Evolutionary conservation across 53 echinoderm and acorn worm species (phyloP), one percentile per base, ranked within the genome.

Genomic region (Apostichopus leukothele): DNA sequence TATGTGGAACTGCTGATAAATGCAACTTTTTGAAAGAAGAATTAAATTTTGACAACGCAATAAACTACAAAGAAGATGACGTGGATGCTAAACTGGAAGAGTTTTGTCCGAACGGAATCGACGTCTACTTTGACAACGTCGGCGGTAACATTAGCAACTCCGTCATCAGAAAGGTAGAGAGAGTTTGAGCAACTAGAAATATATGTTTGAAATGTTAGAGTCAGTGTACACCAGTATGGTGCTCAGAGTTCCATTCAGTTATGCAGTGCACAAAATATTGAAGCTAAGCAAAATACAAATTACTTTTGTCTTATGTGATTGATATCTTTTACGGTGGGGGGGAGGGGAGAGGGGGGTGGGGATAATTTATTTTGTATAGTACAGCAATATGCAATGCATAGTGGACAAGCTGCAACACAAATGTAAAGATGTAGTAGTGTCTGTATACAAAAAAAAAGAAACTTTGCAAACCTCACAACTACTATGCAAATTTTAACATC

Each of bases 121-220:
- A 96, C 75, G 88, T 96, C n/a, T 96, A 96, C 86, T 99, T 94
- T 90, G 99, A 99, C 73, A 98, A 99, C 75, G 99, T 96, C 22
- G 99, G 99, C n/a, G 99, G 95, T 53, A 57, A 86, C 12, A 93
- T 95, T 81, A 99, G 95, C 74, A 89, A 99, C 76, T 91, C 94
- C 26, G 99, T 99, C 74, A 96, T 99, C 51, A 93, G 91, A 86
- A 94, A 95, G 91, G 98, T 98, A 75, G 68, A n/a, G 7, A 1
- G 52, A 86, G 19, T 50, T 19, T 53, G 51, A 10, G 20, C 6
- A 6, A 71, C 5, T n/a, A 18, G 18, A 71, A 71, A 68, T 68
- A n/a, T n/a, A 2, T 55, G 25, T 51, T 25, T 51, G 16, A 4
- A 25, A n/a, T 4, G 50, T 23, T 6, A 16, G 16, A 79, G 23